Evolutionary conservation across 2,888 invertebrate species (phyloP).

Genomic region (Yponomeuta plumbellus): DNA sequence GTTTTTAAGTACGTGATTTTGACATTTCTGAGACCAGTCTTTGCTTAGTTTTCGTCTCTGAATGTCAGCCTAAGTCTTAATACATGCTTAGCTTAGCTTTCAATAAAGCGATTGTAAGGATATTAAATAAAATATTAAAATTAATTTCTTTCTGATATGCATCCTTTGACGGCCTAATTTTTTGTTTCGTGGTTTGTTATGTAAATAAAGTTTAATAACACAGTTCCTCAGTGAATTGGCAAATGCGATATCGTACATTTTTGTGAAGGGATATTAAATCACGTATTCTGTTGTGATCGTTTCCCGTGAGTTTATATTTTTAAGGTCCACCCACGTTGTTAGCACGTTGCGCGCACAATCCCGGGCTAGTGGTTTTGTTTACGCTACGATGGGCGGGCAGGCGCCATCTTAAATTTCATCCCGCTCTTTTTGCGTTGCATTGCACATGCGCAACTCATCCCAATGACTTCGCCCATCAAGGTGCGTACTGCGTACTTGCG

Average conservation of each 20-base stretch:
- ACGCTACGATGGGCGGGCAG: constrained; percentile 11
- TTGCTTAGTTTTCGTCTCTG: too few species aligned
- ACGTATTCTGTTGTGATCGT: neutral
- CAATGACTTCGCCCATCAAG: constrained; percentile 2
- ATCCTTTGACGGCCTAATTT: neutral
- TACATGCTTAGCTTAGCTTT: neutral
- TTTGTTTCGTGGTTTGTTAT: neutral
- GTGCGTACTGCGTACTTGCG: constrained; percentile 5
- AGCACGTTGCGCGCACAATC: neutral
- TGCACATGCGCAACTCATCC: constrained; percentile 23
- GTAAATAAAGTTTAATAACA: neutral
- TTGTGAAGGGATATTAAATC: neutral
- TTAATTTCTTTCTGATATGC: too few species aligned
- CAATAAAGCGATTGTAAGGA: too few species aligned
- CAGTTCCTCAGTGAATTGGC: neutral
- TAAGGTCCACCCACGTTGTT: constrained; percentile 15
- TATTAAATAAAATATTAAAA: too few species aligned
- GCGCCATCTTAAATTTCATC: constrained; percentile 19
- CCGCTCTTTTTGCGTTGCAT: constrained; percentile 23
- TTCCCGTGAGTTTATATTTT: constrained; percentile 6
- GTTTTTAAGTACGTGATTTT: too few species aligned
- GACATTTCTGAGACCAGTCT: too few species aligned
- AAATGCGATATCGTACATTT: neutral
- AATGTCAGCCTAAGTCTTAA: too few species aligned
- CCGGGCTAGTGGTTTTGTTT: constrained; percentile 6